Evolutionary conservation across 2,113 vertebrate genomes (phyloP), one percentile per base, ranked within the genome.

Genomic region (Saguinus midas): DNA sequence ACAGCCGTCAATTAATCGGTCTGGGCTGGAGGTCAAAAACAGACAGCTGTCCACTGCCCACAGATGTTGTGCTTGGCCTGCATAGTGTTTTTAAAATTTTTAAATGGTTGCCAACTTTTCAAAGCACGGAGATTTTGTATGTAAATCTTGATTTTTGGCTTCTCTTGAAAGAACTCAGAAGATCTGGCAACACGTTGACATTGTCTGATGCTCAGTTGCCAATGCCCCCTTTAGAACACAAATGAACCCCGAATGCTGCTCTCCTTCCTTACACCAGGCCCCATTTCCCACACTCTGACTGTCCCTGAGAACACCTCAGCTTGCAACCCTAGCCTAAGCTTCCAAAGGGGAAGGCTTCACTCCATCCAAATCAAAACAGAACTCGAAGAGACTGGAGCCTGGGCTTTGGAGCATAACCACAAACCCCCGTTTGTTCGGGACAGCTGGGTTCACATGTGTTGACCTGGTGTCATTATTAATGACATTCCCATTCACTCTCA

Each of bases 21-120:
- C 95, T 94, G 89, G 66, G 94, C 96, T 0, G 35, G 91, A 96
- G 95, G 95, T 61, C 10, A 32, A 97, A 96, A 96, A 96, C 76
- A 96, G 91, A 82, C 96, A 88, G 94, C 25, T 13, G 94, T 16
- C 66, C 32, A 68, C 61, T 68, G 32, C 90, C 94, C 95, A 84
- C 94, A 97, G 89, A 96, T 94, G 93, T 94, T 97, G 90, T 68
- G 48, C 45, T 97, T 96, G 97, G 97, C 79, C 72, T 55, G 48
- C 23, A 37, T 8, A 23, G 58, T 70, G 92, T 45, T 94, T 97
- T 40, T 6, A 78, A 89, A 78, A n/a, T 86, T 90, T 92, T 83
- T 23, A 93, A 73, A 93, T n/a, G 52, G 58, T 68, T 76, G 79
- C 90, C 96, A 97, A 83, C 29, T 97, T 97, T 91, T 93, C 78